Percentiles rank a stretch among this genome's conserved stretches.
Evolutionary conservation across 2,797 vertebrate species (phyloP).

Genomic region (Cynopterus sphinx): DNA sequence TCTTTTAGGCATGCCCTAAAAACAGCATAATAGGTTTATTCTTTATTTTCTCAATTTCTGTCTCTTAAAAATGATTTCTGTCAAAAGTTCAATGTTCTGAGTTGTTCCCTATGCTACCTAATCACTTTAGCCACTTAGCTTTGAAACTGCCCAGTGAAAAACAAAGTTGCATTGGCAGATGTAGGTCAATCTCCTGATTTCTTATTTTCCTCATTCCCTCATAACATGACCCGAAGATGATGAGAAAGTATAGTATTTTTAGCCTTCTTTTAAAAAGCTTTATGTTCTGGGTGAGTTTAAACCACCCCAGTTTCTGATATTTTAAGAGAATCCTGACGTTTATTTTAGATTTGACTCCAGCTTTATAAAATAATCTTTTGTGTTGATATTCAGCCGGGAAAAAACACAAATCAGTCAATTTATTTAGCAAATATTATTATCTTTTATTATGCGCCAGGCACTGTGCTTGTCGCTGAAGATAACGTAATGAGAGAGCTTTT

Average conservation of each 20-base stretch:
- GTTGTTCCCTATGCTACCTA: conserved; percentile 43
- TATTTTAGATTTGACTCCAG: conserved; percentile 23
- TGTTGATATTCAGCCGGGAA: background rate
- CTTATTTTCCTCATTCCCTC: conserved; percentile 39
- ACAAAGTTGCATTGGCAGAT: conserved; percentile 42
- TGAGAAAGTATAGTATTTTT: conserved; percentile 64
- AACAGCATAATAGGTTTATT: conserved; percentile 55
- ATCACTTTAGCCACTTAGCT: conserved; percentile 66
- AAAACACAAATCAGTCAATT: background rate
- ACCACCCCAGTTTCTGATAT: background rate
- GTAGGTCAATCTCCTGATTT: conserved; percentile 57
- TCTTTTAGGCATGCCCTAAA: conserved; percentile 48
- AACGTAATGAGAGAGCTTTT: background rate
- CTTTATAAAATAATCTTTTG: conserved; percentile 36
- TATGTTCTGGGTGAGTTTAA: conserved; percentile 53
- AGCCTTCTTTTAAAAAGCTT: conserved; percentile 58
- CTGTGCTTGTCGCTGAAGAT: background rate
- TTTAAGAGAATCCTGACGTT: conserved; percentile 40
- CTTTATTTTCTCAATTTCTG: conserved; percentile 58
- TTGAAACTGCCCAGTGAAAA: conserved; percentile 60
- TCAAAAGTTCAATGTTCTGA: conserved; percentile 47
- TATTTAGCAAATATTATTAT: conserved; percentile 35
- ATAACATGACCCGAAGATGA: conserved; percentile 6
- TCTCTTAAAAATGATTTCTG: conserved; percentile 64
- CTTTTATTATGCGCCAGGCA: background rate